Evolutionary conservation across 2,888 invertebrate genomes (phyloP).

Genomic region (Seira ritae): DNA sequence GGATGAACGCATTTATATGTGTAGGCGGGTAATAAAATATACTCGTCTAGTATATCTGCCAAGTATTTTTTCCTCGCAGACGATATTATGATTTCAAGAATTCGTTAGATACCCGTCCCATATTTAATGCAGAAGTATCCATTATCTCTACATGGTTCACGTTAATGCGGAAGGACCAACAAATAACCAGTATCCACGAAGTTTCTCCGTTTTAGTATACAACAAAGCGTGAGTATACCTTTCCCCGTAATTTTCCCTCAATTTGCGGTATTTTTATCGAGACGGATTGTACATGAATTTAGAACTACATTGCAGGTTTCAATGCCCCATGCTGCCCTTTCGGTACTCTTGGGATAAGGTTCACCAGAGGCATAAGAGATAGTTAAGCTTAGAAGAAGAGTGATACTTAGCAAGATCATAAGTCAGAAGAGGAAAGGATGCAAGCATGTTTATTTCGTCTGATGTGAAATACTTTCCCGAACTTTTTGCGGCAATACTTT

Average conservation of each 20-base stretch:
- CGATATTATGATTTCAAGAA: not conserved
- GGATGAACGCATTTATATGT: too few species aligned
- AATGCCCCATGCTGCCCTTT: not conserved
- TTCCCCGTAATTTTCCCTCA: not conserved
- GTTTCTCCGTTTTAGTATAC: not conserved
- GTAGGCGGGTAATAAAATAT: too few species aligned
- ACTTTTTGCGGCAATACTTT: not conserved
- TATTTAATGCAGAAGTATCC: not conserved
- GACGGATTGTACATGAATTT: not conserved
- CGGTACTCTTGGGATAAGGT: not conserved
- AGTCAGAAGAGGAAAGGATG: not conserved
- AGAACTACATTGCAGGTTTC: not conserved
- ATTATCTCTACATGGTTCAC: not conserved
- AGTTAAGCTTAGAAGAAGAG: not conserved
- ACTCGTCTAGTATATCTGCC: not conserved
- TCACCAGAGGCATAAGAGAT: not conserved
- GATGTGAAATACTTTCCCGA: not conserved
- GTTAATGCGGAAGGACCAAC: not conserved
- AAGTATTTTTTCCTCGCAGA: not conserved
- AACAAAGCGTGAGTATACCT: not conserved
- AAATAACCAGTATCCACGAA: not conserved
- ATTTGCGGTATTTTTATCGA: not conserved
- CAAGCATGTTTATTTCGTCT: not conserved
- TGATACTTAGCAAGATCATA: not conserved
- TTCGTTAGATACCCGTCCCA: not conserved